phyloP scores from a whole-genome alignment of 2,888 invertebrate species.

The Allygus modestus region DNA sequence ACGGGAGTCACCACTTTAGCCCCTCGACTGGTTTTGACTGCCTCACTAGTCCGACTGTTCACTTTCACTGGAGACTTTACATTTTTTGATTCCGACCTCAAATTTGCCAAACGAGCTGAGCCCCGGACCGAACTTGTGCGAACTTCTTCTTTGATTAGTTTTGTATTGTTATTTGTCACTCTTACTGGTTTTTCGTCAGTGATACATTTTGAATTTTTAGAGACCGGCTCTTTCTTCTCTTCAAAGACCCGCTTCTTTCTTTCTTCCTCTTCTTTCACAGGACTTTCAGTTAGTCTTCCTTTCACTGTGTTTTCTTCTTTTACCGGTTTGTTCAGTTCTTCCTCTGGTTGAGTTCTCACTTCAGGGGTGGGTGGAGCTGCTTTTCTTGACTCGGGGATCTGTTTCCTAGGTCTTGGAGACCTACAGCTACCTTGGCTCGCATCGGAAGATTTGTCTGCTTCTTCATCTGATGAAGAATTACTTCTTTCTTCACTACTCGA shows the following conservation, averaged over 20 bases:
- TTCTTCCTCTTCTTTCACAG: slow-evolving; percentile 56
- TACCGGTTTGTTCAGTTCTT: slow-evolving; percentile 1
- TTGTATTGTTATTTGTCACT: slow-evolving; percentile 5
- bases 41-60: slow-evolving; percentile 46
- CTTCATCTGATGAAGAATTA: slow-evolving; percentile 71
- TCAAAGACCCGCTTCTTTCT: slow-evolving; percentile 32
- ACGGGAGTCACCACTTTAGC: slow-evolving; percentile 23
- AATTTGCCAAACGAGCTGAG: slow-evolving; percentile 37
- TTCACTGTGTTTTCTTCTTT: slow-evolving; percentile 26
- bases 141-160: slow-evolving; percentile 49
- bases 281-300: background rate
- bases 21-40: background rate
- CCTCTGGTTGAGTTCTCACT: slow-evolving; percentile 8
- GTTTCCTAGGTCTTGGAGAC: slow-evolving; percentile 46
- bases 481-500: slow-evolving; percentile 66
- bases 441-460: slow-evolving; percentile 74
- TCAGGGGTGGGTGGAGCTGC: background rate
- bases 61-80: slow-evolving; percentile 38
- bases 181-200: slow-evolving; percentile 34
- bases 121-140: slow-evolving; percentile 1
- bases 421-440: slow-evolving; percentile 40
- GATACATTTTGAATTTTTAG: slow-evolving; percentile 5
- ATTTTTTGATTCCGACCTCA: slow-evolving; percentile 43
- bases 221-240: slow-evolving; percentile 49
- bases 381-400: slow-evolving; percentile 13